Evolutionary conservation across 2,888 invertebrate genomes (phyloP), one percentile per base, ranked within the genome.

Genomic region (Coremacera marginata): DNA sequence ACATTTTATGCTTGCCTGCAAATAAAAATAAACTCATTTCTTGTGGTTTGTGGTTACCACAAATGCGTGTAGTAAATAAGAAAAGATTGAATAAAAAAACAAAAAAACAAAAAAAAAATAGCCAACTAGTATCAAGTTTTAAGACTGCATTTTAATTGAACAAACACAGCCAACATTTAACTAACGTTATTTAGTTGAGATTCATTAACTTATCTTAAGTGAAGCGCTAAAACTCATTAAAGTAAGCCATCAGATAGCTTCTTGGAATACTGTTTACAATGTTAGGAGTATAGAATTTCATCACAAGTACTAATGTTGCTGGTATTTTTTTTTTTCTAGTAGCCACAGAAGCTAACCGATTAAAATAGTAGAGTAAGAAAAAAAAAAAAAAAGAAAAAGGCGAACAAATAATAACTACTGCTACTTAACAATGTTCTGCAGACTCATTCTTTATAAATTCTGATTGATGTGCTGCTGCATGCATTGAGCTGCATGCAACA

Each of bases 401-500:
- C 1, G 2, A 55, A 55, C 5, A 55, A 5, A 55, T 55, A n/a
- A 22, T 22, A n/a, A 55, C 19, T 34, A 65, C 34, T 34, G 34
- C 63, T 16, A 37, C 37, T 65, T 22, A 55, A 55, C 37, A 37
- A 62, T 27, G 34, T 70, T 51, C 27, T 52, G 27, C 52, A 31
- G 52, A 70, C 52, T 55, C n/a, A 60, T 63, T 63, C 60, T 27
- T 73, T 63, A 63, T 44, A 31, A 62, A 73, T 22, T 73, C 49
- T 73, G 62, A 62, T 63, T 73, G 72, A 73, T 60, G 62, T 73
- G 62, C 60, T 44, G 44, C 44, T 44, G 44, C 44, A 27, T 57
- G 70, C 70, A 11, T 70, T 70, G 34, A 19, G 19, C 27, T 57
- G 72, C 27, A 25, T 62, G 62, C 72, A 73, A 60, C 72, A 73